Base-by-base conservation (phyloP, 2,113 vertebrate species). In the Hippolais icterina region DNA sequence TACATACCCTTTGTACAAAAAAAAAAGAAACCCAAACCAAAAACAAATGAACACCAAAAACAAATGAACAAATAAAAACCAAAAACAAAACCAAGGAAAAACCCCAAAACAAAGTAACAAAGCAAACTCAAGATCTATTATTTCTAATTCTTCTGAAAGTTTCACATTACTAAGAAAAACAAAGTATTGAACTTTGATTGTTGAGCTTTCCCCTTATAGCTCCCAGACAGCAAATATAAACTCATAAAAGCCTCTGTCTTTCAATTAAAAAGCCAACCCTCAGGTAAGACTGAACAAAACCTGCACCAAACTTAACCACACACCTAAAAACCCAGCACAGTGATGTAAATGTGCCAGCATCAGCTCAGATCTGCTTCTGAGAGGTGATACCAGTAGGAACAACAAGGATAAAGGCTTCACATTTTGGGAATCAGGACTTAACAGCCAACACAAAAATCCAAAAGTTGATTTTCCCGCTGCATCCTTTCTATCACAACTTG, bases 81-180 rank as follows among this genome's bases (percentile, higher is more conserved):
- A 20, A 35, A 35, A 69, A 20, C 15, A 39, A 66, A 65, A 57
- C 11, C 16, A 54, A 50, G 20, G 7, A 35, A 77, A 8, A 31
- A 13, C 1, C 0, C 0, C 6, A 20, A 31, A 37, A 14, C 44
- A 50, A 69, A 52, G 9, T 41, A 60, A 46, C 11, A 39, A 88
- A 41, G 12, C 24, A 42, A 77, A 28, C 4, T 5, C 27, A 17
- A 81, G 87, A 66, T 14, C 11, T 42, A 25, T 53, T 23, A 11
- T 69, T 92, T 87, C 31, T 47, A 31, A 80, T 85, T 80, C 29
- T 15, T 70, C 16, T 66, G 25, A 65, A 93, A 14, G 11, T 20
- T 60, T 83, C 8, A 3, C 33, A 50, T 91, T 75, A 72, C 70
- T 57, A 94, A 72, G 53, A 60, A 89, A 91, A 87, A 79, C 23